A percentile compares a stretch with the other conserved stretches of the same genome.
Evolutionary conservation across 2,888 invertebrate genomes (phyloP).

Genomic region (Sminthurinus aureus): DNA sequence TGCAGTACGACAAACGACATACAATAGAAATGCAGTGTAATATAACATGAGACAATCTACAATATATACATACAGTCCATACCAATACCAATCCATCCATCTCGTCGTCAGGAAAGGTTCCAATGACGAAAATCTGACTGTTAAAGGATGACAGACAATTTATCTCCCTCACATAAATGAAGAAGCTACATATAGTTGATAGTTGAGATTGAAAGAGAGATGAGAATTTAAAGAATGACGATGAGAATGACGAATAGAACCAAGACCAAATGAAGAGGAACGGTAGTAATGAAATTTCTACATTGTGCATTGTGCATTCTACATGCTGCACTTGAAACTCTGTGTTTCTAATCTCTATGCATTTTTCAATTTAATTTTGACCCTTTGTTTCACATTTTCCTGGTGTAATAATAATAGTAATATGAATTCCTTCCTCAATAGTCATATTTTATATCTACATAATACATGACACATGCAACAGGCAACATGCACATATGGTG

Average conservation of each 20-base stretch:
- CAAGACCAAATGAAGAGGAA: too few relatives aligned
- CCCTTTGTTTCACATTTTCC: too few relatives aligned
- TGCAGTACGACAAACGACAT: background rate
- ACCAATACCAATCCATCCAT: background rate
- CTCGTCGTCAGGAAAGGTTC: constrained; percentile 10
- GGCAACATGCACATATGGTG: too few relatives aligned
- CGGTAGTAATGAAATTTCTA: too few relatives aligned
- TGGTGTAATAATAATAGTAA: too few relatives aligned
- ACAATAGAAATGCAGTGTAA: background rate
- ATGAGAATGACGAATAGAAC: background rate
- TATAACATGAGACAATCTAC: background rate
- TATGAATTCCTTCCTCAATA: too few relatives aligned
- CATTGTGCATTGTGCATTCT: too few relatives aligned
- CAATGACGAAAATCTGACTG: constrained; percentile 30
- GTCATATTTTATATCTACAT: too few relatives aligned
- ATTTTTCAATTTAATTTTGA: too few relatives aligned
- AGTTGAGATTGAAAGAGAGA: background rate
- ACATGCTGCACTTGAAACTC: too few relatives aligned
- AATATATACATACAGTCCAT: background rate
- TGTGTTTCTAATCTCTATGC: too few relatives aligned
- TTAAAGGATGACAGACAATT: constrained; percentile 38
- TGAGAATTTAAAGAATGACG: background rate
- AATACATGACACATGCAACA: too few relatives aligned
- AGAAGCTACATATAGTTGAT: background rate
- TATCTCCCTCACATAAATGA: constrained; percentile 18